Percentiles rank a stretch among this genome's conserved stretches.
Conservation (phyloP, 2,113 vertebrate species). For the Melanerpes formicivorus region DNA sequence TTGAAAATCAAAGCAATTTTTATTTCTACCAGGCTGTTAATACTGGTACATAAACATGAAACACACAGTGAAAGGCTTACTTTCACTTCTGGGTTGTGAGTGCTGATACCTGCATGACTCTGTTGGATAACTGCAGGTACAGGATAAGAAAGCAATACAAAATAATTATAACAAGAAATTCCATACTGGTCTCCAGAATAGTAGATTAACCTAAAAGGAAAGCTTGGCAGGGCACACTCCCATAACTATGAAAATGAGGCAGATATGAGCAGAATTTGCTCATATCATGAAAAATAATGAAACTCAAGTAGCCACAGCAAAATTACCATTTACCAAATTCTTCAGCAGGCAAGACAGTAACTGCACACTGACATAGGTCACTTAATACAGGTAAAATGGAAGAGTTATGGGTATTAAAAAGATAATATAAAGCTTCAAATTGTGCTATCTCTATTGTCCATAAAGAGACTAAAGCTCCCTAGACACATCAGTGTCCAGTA, state of each 20-base stretch:
- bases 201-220: background rate
- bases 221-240: background rate
- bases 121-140: conserved; percentile 32
- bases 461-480: background rate
- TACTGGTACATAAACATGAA: background rate
- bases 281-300: background rate
- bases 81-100: conserved; percentile 35
- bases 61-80: background rate
- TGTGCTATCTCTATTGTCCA: background rate
- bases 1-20: conserved; percentile 32
- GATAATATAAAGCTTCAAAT: background rate
- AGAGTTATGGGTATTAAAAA: background rate
- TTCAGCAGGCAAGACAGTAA: background rate
- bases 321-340: background rate
- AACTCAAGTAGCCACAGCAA: background rate
- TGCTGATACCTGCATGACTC: background rate
- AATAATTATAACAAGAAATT: background rate
- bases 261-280: background rate
- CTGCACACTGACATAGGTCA: background rate
- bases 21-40: conserved; percentile 10
- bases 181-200: background rate
- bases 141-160: background rate
- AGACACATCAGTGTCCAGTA: background rate
- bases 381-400: background rate
- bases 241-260: background rate